Conservation (phyloP, 2,888 invertebrate genomes). For the Latrodectus hesperus region DNA sequence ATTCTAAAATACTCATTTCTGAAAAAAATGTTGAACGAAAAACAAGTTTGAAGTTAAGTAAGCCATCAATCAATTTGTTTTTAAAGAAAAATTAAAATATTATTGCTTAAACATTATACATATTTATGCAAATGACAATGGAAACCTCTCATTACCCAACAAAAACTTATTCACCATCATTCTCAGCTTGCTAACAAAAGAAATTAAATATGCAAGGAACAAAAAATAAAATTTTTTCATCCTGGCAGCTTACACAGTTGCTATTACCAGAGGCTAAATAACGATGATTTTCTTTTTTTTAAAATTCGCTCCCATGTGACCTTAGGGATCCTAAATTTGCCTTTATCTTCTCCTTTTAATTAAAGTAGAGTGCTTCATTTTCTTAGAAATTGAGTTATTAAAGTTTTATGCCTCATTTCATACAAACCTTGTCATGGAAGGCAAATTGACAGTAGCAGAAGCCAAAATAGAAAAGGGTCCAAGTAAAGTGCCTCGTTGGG, state of each 20-base stretch:
- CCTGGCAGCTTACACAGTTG: constrained; percentile 4
- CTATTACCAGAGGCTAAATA: constrained; percentile 25
- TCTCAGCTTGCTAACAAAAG: constrained; percentile 33
- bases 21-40: constrained; percentile 17
- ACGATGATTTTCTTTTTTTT: constrained; percentile 16
- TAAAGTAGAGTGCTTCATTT: constrained; percentile 32
- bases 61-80: constrained; percentile 54
- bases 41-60: constrained; percentile 39
- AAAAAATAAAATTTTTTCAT: constrained; percentile 11
- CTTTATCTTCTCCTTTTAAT: constrained; percentile 34
- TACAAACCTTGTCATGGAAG: neutral
- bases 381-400: constrained; percentile 59
- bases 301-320: constrained; percentile 5
- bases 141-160: constrained; percentile 31
- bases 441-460: constrained; percentile 36
- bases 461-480: constrained; percentile 5
- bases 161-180: constrained; percentile 47
- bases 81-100: constrained; percentile 24
- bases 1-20: constrained; percentile 44
- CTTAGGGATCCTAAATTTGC: constrained; percentile 13
- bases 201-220: constrained; percentile 41
- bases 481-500: constrained; percentile 32
- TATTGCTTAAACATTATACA: constrained; percentile 36
- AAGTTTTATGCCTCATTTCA: constrained; percentile 23
- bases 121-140: constrained; percentile 53